These are phyloP conservation scores for Volucella zonaria DNA, from an alignment of 2,888 invertebrate species.

Conservation along the genomic window DNA sequence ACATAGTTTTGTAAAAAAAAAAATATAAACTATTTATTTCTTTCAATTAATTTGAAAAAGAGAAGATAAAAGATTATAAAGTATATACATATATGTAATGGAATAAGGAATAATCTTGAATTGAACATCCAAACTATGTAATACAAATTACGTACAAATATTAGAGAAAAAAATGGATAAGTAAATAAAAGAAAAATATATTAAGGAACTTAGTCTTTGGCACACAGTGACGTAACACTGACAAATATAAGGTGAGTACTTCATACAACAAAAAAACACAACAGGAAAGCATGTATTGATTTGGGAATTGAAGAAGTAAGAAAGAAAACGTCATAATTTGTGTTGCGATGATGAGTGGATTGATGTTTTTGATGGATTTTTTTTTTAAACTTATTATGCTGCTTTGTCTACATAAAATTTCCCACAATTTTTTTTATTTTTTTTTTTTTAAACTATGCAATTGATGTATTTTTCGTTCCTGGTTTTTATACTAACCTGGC, in stretches of 20 bases:
- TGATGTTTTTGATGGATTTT: constrained; percentile 4
- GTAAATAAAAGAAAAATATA: background rate
- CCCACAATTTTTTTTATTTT: constrained; percentile 49
- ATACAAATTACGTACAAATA: constrained; percentile 22
- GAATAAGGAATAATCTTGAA: background rate
- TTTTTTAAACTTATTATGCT: constrained; percentile 10
- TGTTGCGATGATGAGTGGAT: constrained; percentile 32
- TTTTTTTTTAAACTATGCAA: constrained; percentile 21
- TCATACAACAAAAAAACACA: background rate
- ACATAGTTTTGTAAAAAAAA: constrained; percentile 11
- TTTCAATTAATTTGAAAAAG: constrained; percentile 1
- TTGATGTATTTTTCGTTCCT: background rate
- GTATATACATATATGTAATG: background rate
- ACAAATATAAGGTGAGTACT: background rate
- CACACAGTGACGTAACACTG: background rate
- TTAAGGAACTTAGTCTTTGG: background rate
- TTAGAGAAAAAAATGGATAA: background rate
- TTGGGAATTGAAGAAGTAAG: constrained; percentile 1
- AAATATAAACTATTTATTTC: background rate
- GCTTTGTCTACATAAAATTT: constrained; percentile 60
- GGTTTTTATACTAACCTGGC: constrained; percentile 83
- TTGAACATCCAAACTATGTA: constrained; percentile 29
- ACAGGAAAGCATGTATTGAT: background rate
- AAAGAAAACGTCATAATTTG: constrained; percentile 8
- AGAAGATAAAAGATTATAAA: constrained; percentile 10